Conservation (phyloP, 2,113 vertebrate species). For the Rhinopithecus roxellana region DNA sequence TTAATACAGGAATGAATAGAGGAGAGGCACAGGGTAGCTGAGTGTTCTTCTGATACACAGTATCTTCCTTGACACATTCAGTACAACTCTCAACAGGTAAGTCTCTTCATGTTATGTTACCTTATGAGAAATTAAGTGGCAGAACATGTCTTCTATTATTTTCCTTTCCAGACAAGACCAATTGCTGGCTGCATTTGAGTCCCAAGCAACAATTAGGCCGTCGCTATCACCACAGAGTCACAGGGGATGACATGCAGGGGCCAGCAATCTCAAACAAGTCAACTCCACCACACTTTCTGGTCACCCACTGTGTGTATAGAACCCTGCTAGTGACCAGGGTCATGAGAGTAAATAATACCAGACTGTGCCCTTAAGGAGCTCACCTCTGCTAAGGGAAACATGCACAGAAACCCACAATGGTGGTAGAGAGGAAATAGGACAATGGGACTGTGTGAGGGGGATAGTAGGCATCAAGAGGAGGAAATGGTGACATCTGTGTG, state of each 20-base stretch:
- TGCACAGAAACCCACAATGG: not conserved
- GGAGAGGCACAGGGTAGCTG: not conserved
- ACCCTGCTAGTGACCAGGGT: not conserved
- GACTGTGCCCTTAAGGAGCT: not conserved
- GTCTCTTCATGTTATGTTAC: not conserved
- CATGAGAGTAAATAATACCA: not conserved
- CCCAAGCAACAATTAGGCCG: not conserved
- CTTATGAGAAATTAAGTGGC: not conserved
- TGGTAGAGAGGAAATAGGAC: not conserved
- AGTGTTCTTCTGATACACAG: not conserved
- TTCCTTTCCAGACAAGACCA: not conserved
- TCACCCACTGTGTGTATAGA: not conserved
- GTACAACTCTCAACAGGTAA: not conserved
- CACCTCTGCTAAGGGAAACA: not conserved
- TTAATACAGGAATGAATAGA: not conserved
- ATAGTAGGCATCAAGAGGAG: not conserved
- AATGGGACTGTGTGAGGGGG: not conserved
- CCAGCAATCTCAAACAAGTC: not conserved
- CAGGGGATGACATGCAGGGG: not conserved
- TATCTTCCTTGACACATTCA: not conserved
- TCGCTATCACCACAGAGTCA: not conserved
- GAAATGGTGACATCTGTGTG: not conserved
- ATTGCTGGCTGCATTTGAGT: not conserved
- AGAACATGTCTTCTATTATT: not conserved
- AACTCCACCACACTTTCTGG: not conserved